Percentiles rank a stretch among this genome's conserved stretches.
These are phyloP conservation scores for Carduelis carduelis DNA, from an alignment of 2,797 vertebrate genomes.

Conservation along the genomic window DNA sequence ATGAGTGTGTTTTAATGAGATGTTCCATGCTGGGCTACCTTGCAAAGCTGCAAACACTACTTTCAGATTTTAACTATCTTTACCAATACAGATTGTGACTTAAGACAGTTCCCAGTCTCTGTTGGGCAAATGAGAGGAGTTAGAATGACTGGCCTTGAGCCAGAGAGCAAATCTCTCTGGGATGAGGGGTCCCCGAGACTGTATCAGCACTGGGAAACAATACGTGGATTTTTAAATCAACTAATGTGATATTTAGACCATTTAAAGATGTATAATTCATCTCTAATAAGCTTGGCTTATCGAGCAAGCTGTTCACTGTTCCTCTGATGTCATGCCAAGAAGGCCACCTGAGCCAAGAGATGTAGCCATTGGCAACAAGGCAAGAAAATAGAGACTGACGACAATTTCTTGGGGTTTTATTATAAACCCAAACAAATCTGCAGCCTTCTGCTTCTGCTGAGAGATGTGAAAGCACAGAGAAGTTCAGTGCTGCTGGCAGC, in stretches of 20 bases:
- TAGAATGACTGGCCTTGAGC: background rate
- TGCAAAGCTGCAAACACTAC: background rate
- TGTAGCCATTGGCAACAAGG: background rate
- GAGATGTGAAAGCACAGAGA: background rate
- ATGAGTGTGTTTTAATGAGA: background rate
- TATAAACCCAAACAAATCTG: background rate
- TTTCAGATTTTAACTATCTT: background rate
- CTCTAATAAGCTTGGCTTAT: slow-evolving; percentile 10
- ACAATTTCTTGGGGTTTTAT: background rate
- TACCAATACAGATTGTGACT: background rate
- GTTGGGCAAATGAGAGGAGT: background rate
- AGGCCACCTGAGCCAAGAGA: slow-evolving; percentile 52
- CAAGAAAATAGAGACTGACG: background rate
- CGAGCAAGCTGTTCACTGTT: slow-evolving; percentile 1
- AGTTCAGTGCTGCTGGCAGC: background rate
- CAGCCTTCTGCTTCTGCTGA: background rate
- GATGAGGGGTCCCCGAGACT: background rate
- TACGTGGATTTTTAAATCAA: background rate
- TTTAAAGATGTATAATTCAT: slow-evolving; percentile 18
- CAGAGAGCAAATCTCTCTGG: background rate
- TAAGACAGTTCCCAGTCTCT: background rate
- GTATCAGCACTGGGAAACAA: background rate
- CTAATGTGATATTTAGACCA: background rate
- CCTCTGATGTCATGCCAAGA: slow-evolving; percentile 37
- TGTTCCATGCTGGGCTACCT: rapidly evolving